Evolutionary conservation across 2,113 vertebrate genomes (phyloP).

Genomic region (Chascanopsetta lugubris): DNA sequence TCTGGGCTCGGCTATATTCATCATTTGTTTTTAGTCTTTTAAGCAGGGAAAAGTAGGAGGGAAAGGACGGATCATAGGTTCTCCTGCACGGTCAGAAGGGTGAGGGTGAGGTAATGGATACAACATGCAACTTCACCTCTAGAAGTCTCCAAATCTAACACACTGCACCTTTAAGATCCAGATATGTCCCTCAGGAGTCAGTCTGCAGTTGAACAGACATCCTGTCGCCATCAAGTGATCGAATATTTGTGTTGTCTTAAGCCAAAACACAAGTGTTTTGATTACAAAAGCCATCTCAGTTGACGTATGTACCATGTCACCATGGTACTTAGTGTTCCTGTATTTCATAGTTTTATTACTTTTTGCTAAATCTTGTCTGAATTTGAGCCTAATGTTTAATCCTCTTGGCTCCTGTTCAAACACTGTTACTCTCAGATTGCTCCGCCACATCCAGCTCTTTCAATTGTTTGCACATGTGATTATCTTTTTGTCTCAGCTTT

Average conservation of each 20-base stretch:
- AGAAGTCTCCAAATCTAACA: no score
- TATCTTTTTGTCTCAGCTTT: constrained; percentile 6
- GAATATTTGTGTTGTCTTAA: no score
- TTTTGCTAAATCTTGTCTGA: neutral
- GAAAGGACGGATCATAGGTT: neutral
- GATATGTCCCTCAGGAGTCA: no score
- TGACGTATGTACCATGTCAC: neutral
- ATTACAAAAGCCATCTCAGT: neutral
- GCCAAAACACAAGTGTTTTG: no score
- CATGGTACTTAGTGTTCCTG: neutral
- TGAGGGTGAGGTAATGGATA: no score
- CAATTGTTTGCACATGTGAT: constrained; percentile 26
- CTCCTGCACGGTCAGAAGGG: no score
- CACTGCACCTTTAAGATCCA: no score
- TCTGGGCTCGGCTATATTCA: neutral
- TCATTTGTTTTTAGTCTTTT: neutral
- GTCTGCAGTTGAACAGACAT: no score
- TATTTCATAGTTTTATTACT: neutral
- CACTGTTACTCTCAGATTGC: neutral
- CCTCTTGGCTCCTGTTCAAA: constrained; percentile 15
- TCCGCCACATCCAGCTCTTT: neutral
- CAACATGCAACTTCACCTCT: no score
- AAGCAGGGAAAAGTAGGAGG: no score
- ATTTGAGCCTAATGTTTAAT: neutral
- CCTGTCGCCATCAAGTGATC: no score